These are phyloP conservation scores for Takifugu ocellatus DNA, from an alignment of 2,797 vertebrate species.

Conservation along the genomic window DNA sequence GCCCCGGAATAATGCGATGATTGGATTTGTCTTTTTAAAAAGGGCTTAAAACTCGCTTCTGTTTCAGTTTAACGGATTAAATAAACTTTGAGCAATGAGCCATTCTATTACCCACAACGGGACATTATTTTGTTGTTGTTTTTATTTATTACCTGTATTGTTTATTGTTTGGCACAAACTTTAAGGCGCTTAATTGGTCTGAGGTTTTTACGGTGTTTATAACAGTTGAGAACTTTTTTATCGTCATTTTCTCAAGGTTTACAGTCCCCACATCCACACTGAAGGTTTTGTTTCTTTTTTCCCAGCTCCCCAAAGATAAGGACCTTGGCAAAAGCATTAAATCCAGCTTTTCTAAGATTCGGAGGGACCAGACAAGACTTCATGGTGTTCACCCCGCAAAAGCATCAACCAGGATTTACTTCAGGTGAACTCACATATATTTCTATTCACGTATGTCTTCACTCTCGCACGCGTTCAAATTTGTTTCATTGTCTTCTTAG, in stretches of 20 bases:
- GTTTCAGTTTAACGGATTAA: neutral
- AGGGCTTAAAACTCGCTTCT: neutral
- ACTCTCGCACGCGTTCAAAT: neutral
- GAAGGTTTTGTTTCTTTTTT: neutral
- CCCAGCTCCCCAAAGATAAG: slow-evolving; percentile 79
- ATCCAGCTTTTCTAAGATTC: slow-evolving; percentile 87
- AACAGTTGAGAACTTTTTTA: too few relatives aligned
- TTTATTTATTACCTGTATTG: too few relatives aligned
- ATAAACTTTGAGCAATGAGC: too few relatives aligned
- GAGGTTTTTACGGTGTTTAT: too few relatives aligned
- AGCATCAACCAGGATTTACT: slow-evolving; percentile 17
- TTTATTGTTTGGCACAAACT: too few relatives aligned
- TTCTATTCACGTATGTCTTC: neutral
- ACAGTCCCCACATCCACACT: neutral
- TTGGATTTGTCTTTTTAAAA: slow-evolving; percentile 1
- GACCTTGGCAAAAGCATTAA: slow-evolving; percentile 78
- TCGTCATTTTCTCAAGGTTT: neutral
- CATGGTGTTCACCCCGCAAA: slow-evolving; percentile 82
- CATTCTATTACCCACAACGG: too few relatives aligned
- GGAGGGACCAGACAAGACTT: slow-evolving; percentile 92
- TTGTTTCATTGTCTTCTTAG: slow-evolving; percentile 7
- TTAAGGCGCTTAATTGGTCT: too few relatives aligned
- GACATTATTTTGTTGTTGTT: too few relatives aligned
- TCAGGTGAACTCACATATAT: slow-evolving; percentile 37
- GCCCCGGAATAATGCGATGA: neutral